Conservation (phyloP, 2,113 vertebrate genomes). For the Vidua macroura region DNA sequence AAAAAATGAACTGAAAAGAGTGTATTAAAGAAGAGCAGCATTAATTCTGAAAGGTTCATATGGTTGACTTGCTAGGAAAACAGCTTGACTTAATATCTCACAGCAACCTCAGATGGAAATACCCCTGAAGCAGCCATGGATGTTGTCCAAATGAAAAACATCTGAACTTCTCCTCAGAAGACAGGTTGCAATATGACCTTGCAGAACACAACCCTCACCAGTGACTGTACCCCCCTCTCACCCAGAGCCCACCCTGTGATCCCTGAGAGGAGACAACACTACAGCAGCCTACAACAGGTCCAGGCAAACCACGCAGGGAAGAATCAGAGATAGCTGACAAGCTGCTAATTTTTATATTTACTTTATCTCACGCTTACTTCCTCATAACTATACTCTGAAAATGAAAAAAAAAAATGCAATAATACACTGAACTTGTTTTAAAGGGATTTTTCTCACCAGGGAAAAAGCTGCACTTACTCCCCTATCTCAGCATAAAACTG, state of each 20-base stretch:
- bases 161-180: not conserved
- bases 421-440: not conserved
- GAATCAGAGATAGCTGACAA: not conserved
- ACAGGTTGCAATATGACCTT: not conserved
- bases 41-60: not conserved
- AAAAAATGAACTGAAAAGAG: not conserved
- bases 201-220: not conserved
- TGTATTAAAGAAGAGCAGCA: not conserved
- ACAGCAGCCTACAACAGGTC: not conserved
- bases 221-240: not conserved
- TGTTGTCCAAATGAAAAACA: not conserved
- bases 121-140: not conserved
- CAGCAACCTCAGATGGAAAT: not conserved
- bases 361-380: not conserved
- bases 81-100: not conserved
- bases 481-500: not conserved
- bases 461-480: not conserved
- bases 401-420: not conserved
- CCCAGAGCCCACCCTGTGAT: not conserved
- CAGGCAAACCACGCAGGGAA: not conserved
- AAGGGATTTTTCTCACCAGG: not conserved
- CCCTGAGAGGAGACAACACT: not conserved
- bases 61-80: not conserved
- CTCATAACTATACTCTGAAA: not conserved
- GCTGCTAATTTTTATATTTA: not conserved